Conservation (phyloP, 2,797 vertebrate genomes). For the Sparus aurata region DNA sequence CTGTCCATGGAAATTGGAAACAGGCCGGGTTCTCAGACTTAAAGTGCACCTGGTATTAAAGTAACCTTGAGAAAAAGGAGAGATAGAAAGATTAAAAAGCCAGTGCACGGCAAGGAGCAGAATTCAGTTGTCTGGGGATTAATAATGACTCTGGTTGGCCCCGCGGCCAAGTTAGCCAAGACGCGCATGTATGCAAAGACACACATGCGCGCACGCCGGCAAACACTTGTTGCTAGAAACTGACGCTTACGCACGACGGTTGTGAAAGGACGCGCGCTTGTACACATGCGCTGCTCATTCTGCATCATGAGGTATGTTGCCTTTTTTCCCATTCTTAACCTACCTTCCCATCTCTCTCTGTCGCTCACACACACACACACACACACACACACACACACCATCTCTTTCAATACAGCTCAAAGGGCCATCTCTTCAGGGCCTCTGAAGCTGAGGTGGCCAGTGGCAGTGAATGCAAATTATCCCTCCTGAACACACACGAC, state of each 20-base stretch:
- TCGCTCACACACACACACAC: conserved; percentile 33
- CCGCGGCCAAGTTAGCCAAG: conserved; percentile 28
- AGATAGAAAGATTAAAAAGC: conserved; percentile 61
- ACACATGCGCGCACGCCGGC: conserved; percentile 21
- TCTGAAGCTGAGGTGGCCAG: conserved; percentile 80
- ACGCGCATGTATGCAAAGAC: conserved; percentile 36
- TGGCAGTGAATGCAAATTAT: conserved; percentile 85
- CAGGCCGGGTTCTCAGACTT: conserved; percentile 4
- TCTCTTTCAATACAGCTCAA: conserved; percentile 80
- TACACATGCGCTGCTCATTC: conserved; percentile 21
- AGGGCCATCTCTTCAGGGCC: conserved; percentile 83
- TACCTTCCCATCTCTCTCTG: conserved; percentile 51
- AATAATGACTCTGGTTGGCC: conserved; percentile 42
- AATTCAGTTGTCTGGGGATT: conserved; percentile 56
- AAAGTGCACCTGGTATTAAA: conserved; percentile 36
- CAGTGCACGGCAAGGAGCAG: conserved; percentile 14
- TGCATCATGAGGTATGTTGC: conserved; percentile 27
- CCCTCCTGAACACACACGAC: conserved; percentile 34
- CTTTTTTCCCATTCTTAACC: conserved; percentile 39
- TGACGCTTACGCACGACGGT: background rate
- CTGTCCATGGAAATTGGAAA: conserved; percentile 26
- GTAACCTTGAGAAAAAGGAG: conserved; percentile 58
- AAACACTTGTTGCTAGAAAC: background rate
- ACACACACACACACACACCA: conserved; percentile 38
- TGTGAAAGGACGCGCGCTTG: conserved; percentile 3